These are phyloP conservation scores for Epinephelus lanceolatus DNA, from an alignment of 2,113 vertebrate species.

Conservation along the genomic window DNA sequence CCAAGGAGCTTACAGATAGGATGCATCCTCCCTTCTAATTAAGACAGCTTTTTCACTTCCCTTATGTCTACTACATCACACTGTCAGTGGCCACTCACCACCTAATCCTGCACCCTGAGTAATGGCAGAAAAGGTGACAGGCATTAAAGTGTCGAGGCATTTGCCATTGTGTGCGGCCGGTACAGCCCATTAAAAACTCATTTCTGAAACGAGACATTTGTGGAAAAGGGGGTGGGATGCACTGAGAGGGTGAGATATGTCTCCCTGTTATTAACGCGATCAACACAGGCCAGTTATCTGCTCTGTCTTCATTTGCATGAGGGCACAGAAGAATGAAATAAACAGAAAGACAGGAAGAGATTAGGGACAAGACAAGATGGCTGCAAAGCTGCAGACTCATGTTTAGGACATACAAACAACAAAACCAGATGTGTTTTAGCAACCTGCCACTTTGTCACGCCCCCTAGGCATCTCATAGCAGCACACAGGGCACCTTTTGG, in stretches of 20 bases:
- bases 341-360: background rate
- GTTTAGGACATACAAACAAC: no score
- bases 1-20: conserved; percentile 15
- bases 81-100: conserved; percentile 38
- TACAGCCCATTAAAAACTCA: conserved; percentile 52
- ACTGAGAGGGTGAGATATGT: conserved; percentile 10
- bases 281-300: conserved; percentile 40
- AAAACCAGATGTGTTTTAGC: no score
- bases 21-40: conserved; percentile 48
- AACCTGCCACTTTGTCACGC: no score
- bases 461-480: no score
- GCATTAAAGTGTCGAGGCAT: conserved; percentile 48
- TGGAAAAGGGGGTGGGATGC: background rate
- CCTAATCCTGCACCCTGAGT: conserved; percentile 22
- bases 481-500: no score
- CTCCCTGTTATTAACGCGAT: conserved; percentile 35
- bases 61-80: conserved; percentile 49
- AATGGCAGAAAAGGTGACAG: conserved; percentile 37
- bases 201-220: conserved; percentile 48
- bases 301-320: conserved; percentile 8
- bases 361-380: background rate
- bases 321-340: background rate
- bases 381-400: no score
- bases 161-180: conserved; percentile 11
- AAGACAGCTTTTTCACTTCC: conserved; percentile 39